These are phyloP conservation scores for Dugesia japonica DNA, from an alignment of 2,888 invertebrate genomes.

Conservation along the genomic window DNA sequence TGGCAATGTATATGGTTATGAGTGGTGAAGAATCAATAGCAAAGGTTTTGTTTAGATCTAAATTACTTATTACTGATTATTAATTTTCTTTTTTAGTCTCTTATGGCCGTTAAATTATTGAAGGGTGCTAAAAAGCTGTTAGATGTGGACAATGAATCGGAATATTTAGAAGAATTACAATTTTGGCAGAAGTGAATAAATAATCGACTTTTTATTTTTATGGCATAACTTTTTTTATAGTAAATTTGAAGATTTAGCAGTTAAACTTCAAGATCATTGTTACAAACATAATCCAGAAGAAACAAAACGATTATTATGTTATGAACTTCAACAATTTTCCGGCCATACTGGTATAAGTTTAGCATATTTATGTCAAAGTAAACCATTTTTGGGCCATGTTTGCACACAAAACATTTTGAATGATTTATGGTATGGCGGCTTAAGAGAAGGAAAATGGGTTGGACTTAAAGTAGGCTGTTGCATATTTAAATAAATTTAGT, in stretches of 20 bases:
- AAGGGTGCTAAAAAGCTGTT: conserved; percentile 29
- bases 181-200: too few species aligned
- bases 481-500: not conserved
- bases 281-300: conserved; percentile 88
- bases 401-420: conserved; percentile 81
- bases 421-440: conserved; percentile 98
- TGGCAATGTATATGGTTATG: conserved; percentile 95
- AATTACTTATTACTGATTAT: too few species aligned
- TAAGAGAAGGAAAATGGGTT: conserved; percentile 53
- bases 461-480: conserved; percentile 23
- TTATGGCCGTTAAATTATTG: conserved; percentile 55
- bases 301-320: conserved; percentile 80
- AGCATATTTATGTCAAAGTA: conserved; percentile 83
- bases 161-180: conserved; percentile 26
- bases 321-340: conserved; percentile 89
- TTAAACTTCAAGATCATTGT: conserved; percentile 82
- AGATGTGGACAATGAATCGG: conserved; percentile 29
- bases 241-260: conserved; percentile 54
- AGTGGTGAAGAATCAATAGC: conserved; percentile 93
- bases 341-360: conserved; percentile 88
- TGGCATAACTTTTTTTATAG: too few species aligned
- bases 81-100: conserved; percentile 46
- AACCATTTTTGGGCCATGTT: conserved; percentile 59
- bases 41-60: conserved; percentile 59
- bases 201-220: too few species aligned